Conservation (phyloP, 2,888 invertebrate genomes). For the Tinea semifulvella region DNA sequence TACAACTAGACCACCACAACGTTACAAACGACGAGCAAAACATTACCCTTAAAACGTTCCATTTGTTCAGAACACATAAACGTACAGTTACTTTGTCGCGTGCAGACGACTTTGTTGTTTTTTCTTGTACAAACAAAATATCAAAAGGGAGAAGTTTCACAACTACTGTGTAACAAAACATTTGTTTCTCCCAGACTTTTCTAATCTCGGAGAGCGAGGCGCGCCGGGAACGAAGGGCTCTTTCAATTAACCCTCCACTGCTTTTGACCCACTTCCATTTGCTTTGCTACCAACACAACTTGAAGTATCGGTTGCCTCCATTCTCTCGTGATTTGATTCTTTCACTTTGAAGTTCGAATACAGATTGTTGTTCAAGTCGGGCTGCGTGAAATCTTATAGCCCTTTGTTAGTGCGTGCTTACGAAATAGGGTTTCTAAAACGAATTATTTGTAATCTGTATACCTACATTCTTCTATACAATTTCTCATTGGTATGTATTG, state of each 20-base stretch:
- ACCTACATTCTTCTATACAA: too few species aligned
- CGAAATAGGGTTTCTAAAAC: too few species aligned
- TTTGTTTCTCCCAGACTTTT: slow-evolving; percentile 7
- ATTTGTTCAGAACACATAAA: not conserved
- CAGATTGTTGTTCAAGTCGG: not conserved
- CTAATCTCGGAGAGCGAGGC: slow-evolving; percentile 4
- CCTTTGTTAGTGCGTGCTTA: too few species aligned
- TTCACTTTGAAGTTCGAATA: not conserved
- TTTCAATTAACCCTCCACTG: slow-evolving; percentile 43
- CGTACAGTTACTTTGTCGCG: not conserved
- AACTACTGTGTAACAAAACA: slow-evolving; percentile 7
- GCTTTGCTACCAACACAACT: slow-evolving; percentile 5
- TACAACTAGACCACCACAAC: too few species aligned
- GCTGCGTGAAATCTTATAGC: not conserved
- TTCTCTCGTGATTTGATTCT: slow-evolving; percentile 11
- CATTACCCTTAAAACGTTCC: not conserved
- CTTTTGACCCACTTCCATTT: slow-evolving; percentile 36
- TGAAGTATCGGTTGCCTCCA: not conserved
- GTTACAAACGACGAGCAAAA: not conserved
- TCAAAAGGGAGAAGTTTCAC: slow-evolving; percentile 5
- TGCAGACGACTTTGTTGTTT: not conserved
- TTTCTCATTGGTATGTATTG: too few species aligned
- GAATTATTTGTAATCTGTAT: too few species aligned
- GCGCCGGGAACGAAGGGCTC: slow-evolving; percentile 21
- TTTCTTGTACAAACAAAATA: slow-evolving; percentile 6